Evolutionary conservation across 2,888 invertebrate species (phyloP).

Genomic region (Lasioglossum villosulum): DNA sequence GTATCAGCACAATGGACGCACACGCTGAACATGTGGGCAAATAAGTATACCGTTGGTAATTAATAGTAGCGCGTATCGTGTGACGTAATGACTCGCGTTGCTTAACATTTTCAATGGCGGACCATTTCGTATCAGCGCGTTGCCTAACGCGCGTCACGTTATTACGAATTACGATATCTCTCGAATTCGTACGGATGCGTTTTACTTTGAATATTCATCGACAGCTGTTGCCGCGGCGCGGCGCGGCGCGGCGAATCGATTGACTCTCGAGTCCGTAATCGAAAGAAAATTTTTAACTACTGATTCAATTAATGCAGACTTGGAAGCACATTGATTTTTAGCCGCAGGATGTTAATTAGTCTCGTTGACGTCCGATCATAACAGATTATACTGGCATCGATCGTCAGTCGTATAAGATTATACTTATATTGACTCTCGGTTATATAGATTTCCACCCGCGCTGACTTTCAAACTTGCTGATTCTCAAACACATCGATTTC

Average conservation of each 20-base stretch:
- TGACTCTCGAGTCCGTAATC: background rate
- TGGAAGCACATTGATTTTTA: background rate
- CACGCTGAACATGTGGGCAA: background rate
- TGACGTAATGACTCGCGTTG: conserved; percentile 18
- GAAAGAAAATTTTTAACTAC: background rate
- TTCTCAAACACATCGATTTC: background rate
- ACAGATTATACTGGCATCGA: background rate
- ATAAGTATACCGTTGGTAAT: conserved; percentile 19
- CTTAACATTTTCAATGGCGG: conserved; percentile 32
- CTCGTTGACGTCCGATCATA: background rate
- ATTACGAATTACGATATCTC: background rate
- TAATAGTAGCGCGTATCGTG: conserved; percentile 1
- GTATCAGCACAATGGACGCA: background rate
- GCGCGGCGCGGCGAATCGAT: too few species aligned
- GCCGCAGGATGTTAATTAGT: background rate
- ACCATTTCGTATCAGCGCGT: background rate
- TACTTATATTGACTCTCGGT: background rate
- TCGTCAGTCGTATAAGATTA: background rate
- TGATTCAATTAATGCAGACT: background rate
- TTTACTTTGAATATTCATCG: too few species aligned
- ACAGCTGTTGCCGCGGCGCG: too few species aligned
- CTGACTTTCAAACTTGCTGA: background rate
- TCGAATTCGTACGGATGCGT: conserved; percentile 16
- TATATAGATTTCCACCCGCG: background rate
- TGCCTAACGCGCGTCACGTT: conserved; percentile 22